Conservation (phyloP, 2,888 invertebrate species). For the Tridacna gigas region DNA sequence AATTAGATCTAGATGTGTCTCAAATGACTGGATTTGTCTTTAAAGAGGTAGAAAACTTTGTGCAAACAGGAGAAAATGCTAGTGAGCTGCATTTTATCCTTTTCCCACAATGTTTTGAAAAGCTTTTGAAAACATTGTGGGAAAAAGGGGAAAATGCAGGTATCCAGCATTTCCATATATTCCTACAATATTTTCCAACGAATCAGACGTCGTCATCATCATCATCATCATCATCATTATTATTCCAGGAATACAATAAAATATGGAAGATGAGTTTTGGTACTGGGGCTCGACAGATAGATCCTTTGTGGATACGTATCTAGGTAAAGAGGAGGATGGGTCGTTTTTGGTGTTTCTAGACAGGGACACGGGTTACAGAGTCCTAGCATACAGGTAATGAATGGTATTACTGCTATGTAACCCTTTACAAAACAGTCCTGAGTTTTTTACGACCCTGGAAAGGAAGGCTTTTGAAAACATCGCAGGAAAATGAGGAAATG, state of each 20-base stretch:
- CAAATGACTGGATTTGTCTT: too few relatives aligned
- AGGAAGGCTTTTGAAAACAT: too few relatives aligned
- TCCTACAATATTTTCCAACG: too few relatives aligned
- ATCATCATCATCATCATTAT: too few relatives aligned
- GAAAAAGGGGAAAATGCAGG: too few relatives aligned
- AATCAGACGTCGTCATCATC: too few relatives aligned
- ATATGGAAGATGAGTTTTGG: slow-evolving; percentile 29
- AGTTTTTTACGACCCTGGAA: too few relatives aligned
- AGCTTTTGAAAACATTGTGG: too few relatives aligned
- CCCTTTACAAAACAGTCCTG: too few relatives aligned
- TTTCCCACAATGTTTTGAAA: background rate
- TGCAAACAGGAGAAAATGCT: background rate
- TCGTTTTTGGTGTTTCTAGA: slow-evolving; percentile 37
- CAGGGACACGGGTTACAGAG: background rate
- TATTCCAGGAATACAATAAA: background rate
- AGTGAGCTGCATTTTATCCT: background rate
- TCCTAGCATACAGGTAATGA: slow-evolving; percentile 39
- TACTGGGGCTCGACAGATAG: slow-evolving; percentile 39
- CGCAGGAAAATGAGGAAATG: too few relatives aligned
- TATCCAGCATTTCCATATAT: too few relatives aligned
- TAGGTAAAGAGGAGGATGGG: slow-evolving; percentile 22
- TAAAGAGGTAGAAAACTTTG: background rate
- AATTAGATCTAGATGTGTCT: too few relatives aligned
- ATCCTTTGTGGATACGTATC: slow-evolving; percentile 27
- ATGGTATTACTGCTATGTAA: background rate